Evolutionary conservation across 2,113 vertebrate species (phyloP), one percentile per base, ranked within the genome.

Genomic region (Pholis gunnellus): DNA sequence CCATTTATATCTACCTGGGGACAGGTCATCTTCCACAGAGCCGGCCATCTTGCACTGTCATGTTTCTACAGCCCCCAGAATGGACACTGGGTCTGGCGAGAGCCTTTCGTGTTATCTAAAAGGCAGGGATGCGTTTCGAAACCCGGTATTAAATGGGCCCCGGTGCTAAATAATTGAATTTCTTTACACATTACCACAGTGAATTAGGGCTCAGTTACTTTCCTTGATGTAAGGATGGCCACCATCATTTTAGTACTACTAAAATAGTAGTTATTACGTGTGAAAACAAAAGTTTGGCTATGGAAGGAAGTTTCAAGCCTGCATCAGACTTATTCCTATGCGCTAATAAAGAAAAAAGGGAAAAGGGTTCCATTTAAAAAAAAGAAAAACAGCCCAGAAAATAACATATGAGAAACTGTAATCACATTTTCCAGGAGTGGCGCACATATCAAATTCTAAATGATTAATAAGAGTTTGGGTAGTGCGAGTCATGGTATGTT

Each of bases 381-480:
- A 34, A 5, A 22, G 3, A 17, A 68, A 56, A 64, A 73, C 17
- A 65, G 11, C 34, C 20, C 20, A 46, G n/a, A 69, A 34, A 27
- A 54, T 20, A 15, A 77, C 54, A 67, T 60, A 65, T 36, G 34
- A 70, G 38, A 50, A 38, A 59, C 7, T 38, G 1, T 9, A 57
- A 75, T 87, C 56, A 75, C 46, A 73, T 36, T 79, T 87, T 80
- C 42, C 81, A 57, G 54, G 36, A 75, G 75, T 61, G 83, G 59
- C 6, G 7, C 48, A 25, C 18, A 18, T 56, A 79, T 86, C 52
- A 75, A 64, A 42, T 78, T 76, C 73, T 11, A 20, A 59, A 72
- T 68, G 42, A 59, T 72, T 18, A 50, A 81, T 69, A 34, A 7
- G 27, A 56, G 9, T 70, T 75, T 57, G 36, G 72, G 78, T 75